Evolutionary conservation across 2,797 vertebrate species (phyloP).

Genomic region (Macropus fuliginosus): DNA sequence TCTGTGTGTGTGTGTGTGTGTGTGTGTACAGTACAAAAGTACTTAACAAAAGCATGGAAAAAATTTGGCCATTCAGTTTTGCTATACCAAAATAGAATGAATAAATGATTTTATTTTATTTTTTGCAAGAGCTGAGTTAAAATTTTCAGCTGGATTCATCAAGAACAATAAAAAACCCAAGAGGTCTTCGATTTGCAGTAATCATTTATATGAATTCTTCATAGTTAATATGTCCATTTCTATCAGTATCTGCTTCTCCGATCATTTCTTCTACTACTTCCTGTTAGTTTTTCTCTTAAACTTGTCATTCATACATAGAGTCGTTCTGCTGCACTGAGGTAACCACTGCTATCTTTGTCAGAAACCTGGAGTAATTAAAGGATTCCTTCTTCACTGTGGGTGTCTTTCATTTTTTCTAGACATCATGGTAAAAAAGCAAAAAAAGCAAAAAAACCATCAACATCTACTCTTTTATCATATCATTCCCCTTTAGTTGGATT

Average conservation of each 20-base stretch:
- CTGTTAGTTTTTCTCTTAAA: neutral
- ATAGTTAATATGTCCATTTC: neutral
- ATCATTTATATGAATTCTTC: neutral
- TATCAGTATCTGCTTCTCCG: neutral
- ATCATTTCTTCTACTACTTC: neutral
- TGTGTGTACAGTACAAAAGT: neutral
- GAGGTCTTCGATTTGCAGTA: neutral
- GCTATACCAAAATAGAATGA: neutral
- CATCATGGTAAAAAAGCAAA: neutral
- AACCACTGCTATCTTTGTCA: neutral
- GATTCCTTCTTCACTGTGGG: neutral
- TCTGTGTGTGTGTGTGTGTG: neutral
- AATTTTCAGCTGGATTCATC: neutral
- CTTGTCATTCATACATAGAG: neutral
- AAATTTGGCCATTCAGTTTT: neutral
- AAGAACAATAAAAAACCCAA: neutral
- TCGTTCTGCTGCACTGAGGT: neutral
- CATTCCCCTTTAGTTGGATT: neutral
- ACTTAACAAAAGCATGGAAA: neutral
- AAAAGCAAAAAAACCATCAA: neutral
- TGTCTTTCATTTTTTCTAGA: neutral
- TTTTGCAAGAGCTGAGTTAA: neutral
- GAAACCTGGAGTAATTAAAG: neutral
- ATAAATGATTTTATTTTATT: neutral
- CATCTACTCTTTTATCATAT: neutral